Conservation (phyloP, 2,888 invertebrate genomes). For the Tolmerus cingulatus region DNA sequence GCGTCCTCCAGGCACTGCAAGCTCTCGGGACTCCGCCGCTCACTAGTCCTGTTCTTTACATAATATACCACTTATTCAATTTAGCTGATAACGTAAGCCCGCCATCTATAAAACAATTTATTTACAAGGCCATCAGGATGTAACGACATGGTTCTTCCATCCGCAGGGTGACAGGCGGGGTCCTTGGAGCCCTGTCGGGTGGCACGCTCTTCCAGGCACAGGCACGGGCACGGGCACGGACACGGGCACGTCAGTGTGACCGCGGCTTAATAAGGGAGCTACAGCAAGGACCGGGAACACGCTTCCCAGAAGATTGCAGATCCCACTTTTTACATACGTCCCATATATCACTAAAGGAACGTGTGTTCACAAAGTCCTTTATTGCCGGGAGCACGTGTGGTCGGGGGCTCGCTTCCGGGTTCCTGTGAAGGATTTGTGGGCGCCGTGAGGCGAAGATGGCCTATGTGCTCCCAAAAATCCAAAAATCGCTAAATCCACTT, state of each 20-base stretch:
- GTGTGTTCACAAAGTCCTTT: not conserved
- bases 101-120: conserved; percentile 38
- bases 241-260: not conserved
- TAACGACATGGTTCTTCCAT: not conserved
- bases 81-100: conserved; percentile 29
- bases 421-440: not conserved
- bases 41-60: not conserved
- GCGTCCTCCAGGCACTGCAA: not conserved
- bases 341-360: conserved; percentile 14
- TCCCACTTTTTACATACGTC: not conserved
- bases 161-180: not conserved
- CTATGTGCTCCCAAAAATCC: not conserved
- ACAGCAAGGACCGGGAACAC: not conserved
- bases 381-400: not conserved
- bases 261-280: not conserved
- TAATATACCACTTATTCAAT: conserved; percentile 31
- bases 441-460: not conserved
- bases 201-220: too few relatives aligned
- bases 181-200: not conserved
- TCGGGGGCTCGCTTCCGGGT: not conserved
- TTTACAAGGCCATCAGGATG: conserved; percentile 18
- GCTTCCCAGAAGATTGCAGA: not conserved
- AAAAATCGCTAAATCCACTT: conserved; percentile 26
- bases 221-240: not conserved
- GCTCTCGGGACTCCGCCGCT: not conserved